Base-by-base conservation (phyloP, 2,888 invertebrate species). In the Strigamia transsilvanica region DNA sequence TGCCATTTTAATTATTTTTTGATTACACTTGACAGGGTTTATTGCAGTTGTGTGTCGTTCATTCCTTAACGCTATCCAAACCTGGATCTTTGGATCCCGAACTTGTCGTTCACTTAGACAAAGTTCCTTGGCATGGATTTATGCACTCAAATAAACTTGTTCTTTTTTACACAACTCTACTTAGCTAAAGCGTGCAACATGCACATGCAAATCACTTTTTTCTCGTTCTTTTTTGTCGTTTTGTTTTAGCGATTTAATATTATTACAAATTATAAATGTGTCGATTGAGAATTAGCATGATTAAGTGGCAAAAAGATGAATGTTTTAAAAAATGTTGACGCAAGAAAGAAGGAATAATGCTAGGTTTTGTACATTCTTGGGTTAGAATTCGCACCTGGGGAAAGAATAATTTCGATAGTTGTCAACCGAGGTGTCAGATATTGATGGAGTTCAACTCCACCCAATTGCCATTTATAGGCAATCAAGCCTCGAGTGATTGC, bases 361-460 rank as follows among this genome's bases (percentile, higher is more conserved):
- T 13, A 51, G 51, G 51, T 51, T 51, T n/a, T 18, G 5, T 7
- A 10, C 3, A 18, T 51, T 15, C n/a, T 51, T 51, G 18, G 18
- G 51, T 18, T 10, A 51, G 12, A 51, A 18, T 73, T 32, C 12
- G 32, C 32, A 73, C 73, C 32, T 73, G 32, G 27, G 73, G 73
- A 73, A n/a, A 32, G 73, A 73, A 73, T n/a, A 73, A n/a, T 27
- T 73, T 27, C 32, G 23, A 5, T 27, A 73, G 73, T 73, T 73
- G 73, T 73, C 73, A 73, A 27, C 73, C 27, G 73, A 73, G 73
- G 73, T 73, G 73, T 73, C 73, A 73, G 27, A 56, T 32, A 73
- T 73, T 73, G 73, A 73, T 73, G 27, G 73, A 73, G 73, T 73
- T 73, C 27, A 73, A 32, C 73, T 32, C 73, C 73, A 32, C 73